Conservation (phyloP, 2,113 vertebrate species). For the Amblyopsis rosae region DNA sequence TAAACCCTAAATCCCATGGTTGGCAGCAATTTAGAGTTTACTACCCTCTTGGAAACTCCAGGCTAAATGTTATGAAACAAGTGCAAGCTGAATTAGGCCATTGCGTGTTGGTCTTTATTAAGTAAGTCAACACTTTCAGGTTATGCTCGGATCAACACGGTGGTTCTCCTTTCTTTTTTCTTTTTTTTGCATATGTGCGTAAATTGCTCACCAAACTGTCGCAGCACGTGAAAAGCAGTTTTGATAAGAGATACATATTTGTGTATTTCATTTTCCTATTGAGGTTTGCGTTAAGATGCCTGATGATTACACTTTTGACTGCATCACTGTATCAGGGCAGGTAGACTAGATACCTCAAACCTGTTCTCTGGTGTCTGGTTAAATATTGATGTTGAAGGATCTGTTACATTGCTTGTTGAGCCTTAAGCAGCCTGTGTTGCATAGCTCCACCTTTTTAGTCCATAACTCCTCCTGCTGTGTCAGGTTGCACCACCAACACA, state of each 20-base stretch:
- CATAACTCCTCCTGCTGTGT: constrained; percentile 44
- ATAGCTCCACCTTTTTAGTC: constrained; percentile 48
- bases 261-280: background rate
- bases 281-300: constrained; percentile 47
- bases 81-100: constrained; percentile 16
- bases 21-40: constrained; percentile 11
- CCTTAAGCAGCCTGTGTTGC: constrained; percentile 47
- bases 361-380: constrained; percentile 68
- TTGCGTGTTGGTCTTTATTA: constrained; percentile 13
- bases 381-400: constrained; percentile 77
- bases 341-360: constrained; percentile 62
- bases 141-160: constrained; percentile 18
- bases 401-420: constrained; percentile 65
- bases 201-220: constrained; percentile 30
- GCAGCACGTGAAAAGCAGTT: constrained; percentile 3
- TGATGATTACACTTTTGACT: constrained; percentile 53
- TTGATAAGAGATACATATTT: constrained; percentile 13
- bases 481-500: constrained; percentile 33
- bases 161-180: background rate
- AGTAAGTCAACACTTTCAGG: constrained; percentile 10
- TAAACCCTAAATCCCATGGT: constrained; percentile 16
- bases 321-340: constrained; percentile 49
- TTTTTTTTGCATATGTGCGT: constrained; percentile 15
- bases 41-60: constrained; percentile 22
- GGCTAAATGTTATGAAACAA: constrained; percentile 35